Evolutionary conservation across 2,797 vertebrate genomes (phyloP).

Genomic region (Crypturellus tataupa): DNA sequence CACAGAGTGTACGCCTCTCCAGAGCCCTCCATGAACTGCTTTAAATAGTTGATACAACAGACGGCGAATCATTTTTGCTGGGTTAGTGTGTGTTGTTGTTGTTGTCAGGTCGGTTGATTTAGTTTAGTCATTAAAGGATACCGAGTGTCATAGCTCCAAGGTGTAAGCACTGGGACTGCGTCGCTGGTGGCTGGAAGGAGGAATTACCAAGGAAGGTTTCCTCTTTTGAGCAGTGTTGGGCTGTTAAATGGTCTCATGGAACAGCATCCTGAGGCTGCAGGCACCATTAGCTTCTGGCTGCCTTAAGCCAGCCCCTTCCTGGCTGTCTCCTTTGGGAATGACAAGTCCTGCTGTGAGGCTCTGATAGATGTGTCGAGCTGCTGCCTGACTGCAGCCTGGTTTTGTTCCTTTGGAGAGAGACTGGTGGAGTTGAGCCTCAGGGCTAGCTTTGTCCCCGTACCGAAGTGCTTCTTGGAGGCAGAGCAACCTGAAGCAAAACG

Average conservation of each 20-base stretch:
- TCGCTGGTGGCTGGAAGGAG: background rate
- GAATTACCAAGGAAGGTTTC: background rate
- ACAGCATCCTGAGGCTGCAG: background rate
- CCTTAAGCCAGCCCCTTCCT: background rate
- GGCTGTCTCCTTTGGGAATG: background rate
- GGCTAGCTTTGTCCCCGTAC: background rate
- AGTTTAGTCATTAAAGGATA: background rate
- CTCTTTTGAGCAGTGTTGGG: background rate
- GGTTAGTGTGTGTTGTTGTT: background rate
- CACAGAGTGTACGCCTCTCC: background rate
- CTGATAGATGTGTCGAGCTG: background rate
- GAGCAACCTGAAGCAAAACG: background rate
- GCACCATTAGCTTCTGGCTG: background rate
- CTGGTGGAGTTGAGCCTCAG: background rate
- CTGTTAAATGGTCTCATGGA: background rate
- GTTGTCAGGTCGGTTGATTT: background rate
- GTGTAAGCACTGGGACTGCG: background rate
- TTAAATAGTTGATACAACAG: background rate
- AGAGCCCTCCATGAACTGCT: background rate
- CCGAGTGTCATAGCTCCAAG: background rate
- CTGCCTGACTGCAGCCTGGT: background rate
- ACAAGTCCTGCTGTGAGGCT: background rate
- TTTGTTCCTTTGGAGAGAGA: background rate
- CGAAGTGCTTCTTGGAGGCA: background rate
- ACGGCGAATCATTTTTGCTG: background rate